Evolutionary conservation across 2,888 invertebrate species (phyloP).

Genomic region (Mimumesa dahlbomi): DNA sequence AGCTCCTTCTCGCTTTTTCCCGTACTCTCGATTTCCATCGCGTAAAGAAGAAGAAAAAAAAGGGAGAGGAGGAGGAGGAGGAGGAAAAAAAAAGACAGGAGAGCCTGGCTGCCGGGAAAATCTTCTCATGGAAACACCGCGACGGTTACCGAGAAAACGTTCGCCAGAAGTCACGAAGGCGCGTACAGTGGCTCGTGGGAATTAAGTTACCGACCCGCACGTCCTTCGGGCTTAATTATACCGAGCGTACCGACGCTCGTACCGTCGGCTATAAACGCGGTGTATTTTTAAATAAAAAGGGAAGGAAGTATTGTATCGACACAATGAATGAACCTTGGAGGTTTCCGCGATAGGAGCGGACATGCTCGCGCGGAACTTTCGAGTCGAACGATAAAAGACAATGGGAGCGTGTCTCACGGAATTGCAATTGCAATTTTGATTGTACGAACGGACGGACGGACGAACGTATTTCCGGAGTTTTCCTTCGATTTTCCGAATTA

Average conservation of each 20-base stretch:
- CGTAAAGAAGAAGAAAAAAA: conserved; percentile 25
- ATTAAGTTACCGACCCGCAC: conserved; percentile 64
- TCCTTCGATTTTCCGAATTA: too few relatives aligned
- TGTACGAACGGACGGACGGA: too few relatives aligned
- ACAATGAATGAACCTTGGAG: conserved; percentile 59
- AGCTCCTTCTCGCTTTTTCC: background rate
- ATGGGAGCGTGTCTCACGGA: too few relatives aligned
- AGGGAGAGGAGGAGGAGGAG: too few relatives aligned
- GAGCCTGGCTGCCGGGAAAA: conserved; percentile 36
- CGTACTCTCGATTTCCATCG: conserved; percentile 25
- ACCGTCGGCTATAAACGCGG: conserved; percentile 43
- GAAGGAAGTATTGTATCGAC: conserved; percentile 53
- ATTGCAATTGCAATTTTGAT: too few relatives aligned
- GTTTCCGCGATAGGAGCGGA: conserved; percentile 41
- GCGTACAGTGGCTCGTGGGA: conserved; percentile 57
- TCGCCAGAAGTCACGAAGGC: conserved; percentile 43
- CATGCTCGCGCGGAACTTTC: background rate
- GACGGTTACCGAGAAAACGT: conserved; percentile 27
- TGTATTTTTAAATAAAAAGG: conserved; percentile 58
- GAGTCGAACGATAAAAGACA: background rate
- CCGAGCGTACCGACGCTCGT: conserved; percentile 46
- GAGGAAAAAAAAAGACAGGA: too few relatives aligned
- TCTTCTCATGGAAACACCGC: conserved; percentile 42
- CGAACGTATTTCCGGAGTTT: too few relatives aligned
- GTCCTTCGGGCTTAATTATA: conserved; percentile 67